Evolutionary conservation across 2,888 invertebrate genomes (phyloP), one percentile per base, ranked within the genome.

Genomic region (Homarus gammarus): DNA sequence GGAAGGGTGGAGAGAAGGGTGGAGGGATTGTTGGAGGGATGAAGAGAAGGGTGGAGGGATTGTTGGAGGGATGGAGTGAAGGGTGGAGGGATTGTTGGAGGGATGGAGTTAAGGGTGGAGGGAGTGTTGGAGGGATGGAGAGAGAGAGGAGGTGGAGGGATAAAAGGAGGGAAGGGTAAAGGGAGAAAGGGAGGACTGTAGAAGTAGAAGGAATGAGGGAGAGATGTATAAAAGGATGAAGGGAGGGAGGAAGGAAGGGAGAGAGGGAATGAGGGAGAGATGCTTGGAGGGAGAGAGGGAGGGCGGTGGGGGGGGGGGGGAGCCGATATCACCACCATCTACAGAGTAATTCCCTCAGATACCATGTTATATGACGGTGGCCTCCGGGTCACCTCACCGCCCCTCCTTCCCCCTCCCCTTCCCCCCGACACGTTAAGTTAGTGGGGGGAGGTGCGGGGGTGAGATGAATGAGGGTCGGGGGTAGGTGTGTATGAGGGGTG

Each of bases 331-430:
- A 15, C 22, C 27, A 31, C 77, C 85, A 85, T 85, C 85, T 85
- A 85, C 77, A 68, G 85, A 75, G 78, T 78, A 77, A 85, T 78
- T 85, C 44, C 78, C 64, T 22, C 31, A 85, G 85, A 85, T 78
- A 85, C 85, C 75, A 40, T 68, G 85, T 85, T 85, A 85, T 78
- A 85, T 85, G 78, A 78, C 85, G 78, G 77, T 85, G 44, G 22
- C 40, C 85, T 44, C 77, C 33, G 44, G 33, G 61, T 49, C 85
- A 31, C 68, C n/a, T 6, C 33, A 15, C 33, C 18, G 31, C 12
- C 56, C 51, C 33, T 56, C 51, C 12, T 27, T 33, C 27, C 56
- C 56, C 8, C 0, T 22, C 12, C 12, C 18, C 56, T 56, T 3
- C 56, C 18, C 18, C 15, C 56, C 56, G 3, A 56, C 49, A 49